Evolutionary conservation across 2,797 vertebrate species (phyloP).

Genomic region (Myotis daubentonii): DNA sequence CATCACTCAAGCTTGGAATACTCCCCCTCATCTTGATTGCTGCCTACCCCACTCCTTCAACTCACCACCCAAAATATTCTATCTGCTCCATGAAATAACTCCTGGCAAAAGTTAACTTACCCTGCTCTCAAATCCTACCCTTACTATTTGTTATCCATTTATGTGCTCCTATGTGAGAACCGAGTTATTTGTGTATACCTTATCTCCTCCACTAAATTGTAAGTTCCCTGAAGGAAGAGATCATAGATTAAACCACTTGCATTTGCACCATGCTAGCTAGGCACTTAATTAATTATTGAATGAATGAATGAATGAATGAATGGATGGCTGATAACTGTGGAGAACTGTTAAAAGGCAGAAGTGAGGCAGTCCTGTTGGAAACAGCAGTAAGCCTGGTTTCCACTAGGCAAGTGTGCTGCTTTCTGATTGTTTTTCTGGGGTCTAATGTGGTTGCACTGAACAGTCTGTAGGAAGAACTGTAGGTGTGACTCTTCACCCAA

Average conservation of each 20-base stretch:
- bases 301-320: slow-evolving; percentile 64
- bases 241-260: slow-evolving; percentile 29
- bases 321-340: slow-evolving; percentile 46
- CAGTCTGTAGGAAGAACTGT: slow-evolving; percentile 53
- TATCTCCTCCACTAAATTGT: slow-evolving; percentile 49
- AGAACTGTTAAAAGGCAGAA: slow-evolving; percentile 41
- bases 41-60: not conserved
- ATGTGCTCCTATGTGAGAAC: not conserved
- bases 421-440: slow-evolving; percentile 57
- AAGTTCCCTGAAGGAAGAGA: slow-evolving; percentile 60
- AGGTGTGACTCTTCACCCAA: slow-evolving; percentile 68
- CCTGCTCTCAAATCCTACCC: not conserved
- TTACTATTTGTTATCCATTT: not conserved
- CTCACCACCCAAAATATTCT: not conserved
- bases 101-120: not conserved
- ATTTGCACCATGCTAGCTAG: not conserved
- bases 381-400: not conserved
- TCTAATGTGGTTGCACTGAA: slow-evolving; percentile 23
- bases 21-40: not conserved
- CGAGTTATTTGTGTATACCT: not conserved
- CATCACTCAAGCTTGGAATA: not conserved
- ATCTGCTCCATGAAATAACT: not conserved
- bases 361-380: not conserved
- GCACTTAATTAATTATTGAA: slow-evolving; percentile 71
- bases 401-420: slow-evolving; percentile 21